These are phyloP conservation scores for Meta bourneti DNA, from an alignment of 2,888 invertebrate genomes.

Conservation along the genomic window DNA sequence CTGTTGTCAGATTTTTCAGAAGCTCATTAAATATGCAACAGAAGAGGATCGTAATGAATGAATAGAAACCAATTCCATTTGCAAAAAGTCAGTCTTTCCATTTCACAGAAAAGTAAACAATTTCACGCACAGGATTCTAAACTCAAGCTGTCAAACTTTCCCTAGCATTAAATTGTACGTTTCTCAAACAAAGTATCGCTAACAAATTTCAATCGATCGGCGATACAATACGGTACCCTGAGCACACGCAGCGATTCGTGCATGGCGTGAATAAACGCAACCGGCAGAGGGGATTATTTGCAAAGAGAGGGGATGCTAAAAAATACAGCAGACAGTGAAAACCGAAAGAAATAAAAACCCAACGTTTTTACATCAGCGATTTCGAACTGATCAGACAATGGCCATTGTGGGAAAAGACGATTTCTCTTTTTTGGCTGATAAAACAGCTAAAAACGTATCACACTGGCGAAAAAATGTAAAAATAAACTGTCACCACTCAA, in stretches of 20 bases:
- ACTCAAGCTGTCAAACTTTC: not conserved
- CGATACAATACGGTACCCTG: slow-evolving; percentile 28
- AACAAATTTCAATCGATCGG: not conserved
- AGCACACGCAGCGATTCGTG: slow-evolving; percentile 32
- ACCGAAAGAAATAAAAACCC: slow-evolving; percentile 5
- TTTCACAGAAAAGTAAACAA: too few species aligned
- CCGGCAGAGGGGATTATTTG: not conserved
- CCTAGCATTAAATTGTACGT: too few species aligned
- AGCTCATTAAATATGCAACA: too few species aligned
- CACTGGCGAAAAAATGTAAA: slow-evolving; percentile 29
- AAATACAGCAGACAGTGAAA: slow-evolving; percentile 39
- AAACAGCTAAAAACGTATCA: slow-evolving; percentile 34
- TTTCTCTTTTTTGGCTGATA: slow-evolving; percentile 26
- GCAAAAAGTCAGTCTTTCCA: too few species aligned
- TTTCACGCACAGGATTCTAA: not conserved
- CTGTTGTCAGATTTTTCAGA: too few species aligned
- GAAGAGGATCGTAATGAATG: too few species aligned
- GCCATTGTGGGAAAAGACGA: slow-evolving; percentile 35
- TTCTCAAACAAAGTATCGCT: not conserved
- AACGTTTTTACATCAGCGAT: slow-evolving; percentile 43
- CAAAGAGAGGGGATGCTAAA: slow-evolving; percentile 18
- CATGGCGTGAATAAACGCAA: not conserved
- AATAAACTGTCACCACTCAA: slow-evolving; percentile 66
- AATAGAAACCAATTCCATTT: too few species aligned
- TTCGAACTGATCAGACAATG: slow-evolving; percentile 60